Evolutionary conservation across 2,797 vertebrate species (phyloP), one percentile per base, ranked within the genome.

Genomic region (Buceros bicornis): DNA sequence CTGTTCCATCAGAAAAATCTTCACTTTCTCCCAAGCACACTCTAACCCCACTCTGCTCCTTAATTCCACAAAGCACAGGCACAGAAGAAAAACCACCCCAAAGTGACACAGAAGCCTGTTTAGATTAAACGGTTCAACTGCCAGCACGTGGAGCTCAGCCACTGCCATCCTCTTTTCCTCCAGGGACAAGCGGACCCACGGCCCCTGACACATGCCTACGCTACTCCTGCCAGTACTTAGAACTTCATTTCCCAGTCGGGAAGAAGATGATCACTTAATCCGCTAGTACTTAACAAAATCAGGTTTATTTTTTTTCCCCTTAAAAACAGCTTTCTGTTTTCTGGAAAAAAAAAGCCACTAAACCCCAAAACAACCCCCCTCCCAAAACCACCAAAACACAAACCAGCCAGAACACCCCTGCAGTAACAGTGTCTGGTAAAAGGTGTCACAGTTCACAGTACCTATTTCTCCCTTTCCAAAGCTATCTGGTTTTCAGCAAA

Each of bases 371-470:
- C 20, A 50, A 20, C 17, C 17, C 45, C 45, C 45, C 45, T 18
- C 43, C 37, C 37, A 10, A 40, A 40, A 40, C 37, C 37, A 40
- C 10, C 10, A 57, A 69, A 58, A 17, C 43, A 57, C 43, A 65
- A 73, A 35, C 18, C 13, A n/a, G 35, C 26, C 19, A 13, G 51
- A 74, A 76, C 24, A 19, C 2, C 31, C 50, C 35, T 66, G 7
- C 28, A 9, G 20, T 10, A 77, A 51, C 11, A 56, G 1, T 0
- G 11, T 3, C 45, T 4, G 35, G n/a, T 33, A 37, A 60, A 54
- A 74, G 6, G 21, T 18, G 61, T 7, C 24, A 1, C 8, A 19
- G 17, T 21, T 57, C 10, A 22, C 0, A 1, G 18, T 4, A 7
- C 13, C 83, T 0, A 33, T 15, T 82, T 37, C 40, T 64, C 37